Conservation (phyloP, 2,888 invertebrate genomes). For the Ornithoptera priamus region DNA sequence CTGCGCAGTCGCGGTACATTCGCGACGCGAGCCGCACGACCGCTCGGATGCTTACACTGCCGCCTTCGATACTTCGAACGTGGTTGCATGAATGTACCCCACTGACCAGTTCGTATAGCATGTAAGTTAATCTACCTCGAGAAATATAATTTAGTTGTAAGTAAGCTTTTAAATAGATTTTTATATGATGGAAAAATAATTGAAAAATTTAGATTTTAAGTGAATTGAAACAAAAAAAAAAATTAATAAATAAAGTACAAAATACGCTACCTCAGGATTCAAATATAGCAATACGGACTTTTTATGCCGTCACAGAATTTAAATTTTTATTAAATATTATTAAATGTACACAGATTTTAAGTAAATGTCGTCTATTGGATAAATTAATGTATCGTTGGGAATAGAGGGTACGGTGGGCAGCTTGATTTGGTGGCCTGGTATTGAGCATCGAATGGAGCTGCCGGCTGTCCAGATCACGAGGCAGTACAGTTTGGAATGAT, state of each 20-base stretch:
- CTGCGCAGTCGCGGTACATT: constrained; percentile 55
- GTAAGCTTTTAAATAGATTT: constrained; percentile 76
- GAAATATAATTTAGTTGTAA: constrained; percentile 70
- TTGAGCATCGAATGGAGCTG: constrained; percentile 37
- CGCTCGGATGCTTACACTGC: neutral
- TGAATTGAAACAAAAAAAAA: constrained; percentile 65
- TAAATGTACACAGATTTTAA: constrained; percentile 38
- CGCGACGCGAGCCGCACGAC: constrained; percentile 6
- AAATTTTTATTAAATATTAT: constrained; percentile 44
- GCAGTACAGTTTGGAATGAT: constrained; percentile 39
- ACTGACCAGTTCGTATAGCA: constrained; percentile 58
- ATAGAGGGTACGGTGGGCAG: constrained; percentile 37
- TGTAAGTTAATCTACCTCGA: constrained; percentile 79
- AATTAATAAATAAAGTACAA: constrained; percentile 66
- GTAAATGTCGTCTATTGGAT: constrained; percentile 32
- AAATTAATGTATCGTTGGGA: constrained; percentile 31
- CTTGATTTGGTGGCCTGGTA: constrained; percentile 41
- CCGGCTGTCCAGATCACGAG: constrained; percentile 35
- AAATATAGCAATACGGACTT: constrained; percentile 57
- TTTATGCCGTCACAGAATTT: constrained; percentile 48
- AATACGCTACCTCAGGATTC: constrained; percentile 79
- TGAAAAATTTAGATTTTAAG: constrained; percentile 60
- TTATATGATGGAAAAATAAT: constrained; percentile 72
- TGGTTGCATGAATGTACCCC: constrained; percentile 46
- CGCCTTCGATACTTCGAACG: constrained; percentile 27